Percentiles rank a stretch among this genome's conserved stretches.
These are phyloP conservation scores for Chydorus sphaericus DNA, from an alignment of 2,888 invertebrate species.

Conservation along the genomic window DNA sequence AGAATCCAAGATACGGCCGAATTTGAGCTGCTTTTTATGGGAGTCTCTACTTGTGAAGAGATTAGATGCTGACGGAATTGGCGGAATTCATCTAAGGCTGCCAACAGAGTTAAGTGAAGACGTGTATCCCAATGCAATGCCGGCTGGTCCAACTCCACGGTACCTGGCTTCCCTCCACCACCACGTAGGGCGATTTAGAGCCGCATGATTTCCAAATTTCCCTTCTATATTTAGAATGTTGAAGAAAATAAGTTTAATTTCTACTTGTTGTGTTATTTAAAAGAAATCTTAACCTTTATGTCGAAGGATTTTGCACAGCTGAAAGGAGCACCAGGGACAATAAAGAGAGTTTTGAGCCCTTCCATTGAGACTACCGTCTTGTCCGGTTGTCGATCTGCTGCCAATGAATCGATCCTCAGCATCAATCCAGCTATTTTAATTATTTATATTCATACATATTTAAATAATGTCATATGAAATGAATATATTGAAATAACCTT, in stretches of 20 bases:
- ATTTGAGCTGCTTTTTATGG: too few relatives aligned
- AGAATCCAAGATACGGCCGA: too few relatives aligned
- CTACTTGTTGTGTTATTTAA: too few relatives aligned
- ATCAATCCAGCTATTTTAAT: slow-evolving; percentile 43
- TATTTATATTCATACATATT: slow-evolving; percentile 22
- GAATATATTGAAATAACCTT: too few relatives aligned
- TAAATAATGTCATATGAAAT: too few relatives aligned
- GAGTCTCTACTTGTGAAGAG: background rate
- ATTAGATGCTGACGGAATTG: slow-evolving; percentile 4
- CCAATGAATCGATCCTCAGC: slow-evolving; percentile 47
- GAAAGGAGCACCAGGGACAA: slow-evolving; percentile 39
- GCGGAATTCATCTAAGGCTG: slow-evolving; percentile 1
- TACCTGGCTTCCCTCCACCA: background rate
- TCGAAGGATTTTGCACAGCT: slow-evolving; percentile 36
- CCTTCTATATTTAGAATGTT: slow-evolving; percentile 7
- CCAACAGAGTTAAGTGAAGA: slow-evolving; percentile 8
- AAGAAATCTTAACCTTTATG: slow-evolving; percentile 26
- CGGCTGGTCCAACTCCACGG: slow-evolving; percentile 3
- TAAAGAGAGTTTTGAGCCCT: slow-evolving; percentile 45
- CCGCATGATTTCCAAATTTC: background rate
- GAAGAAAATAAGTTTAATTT: too few relatives aligned
- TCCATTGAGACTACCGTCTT: slow-evolving; percentile 44
- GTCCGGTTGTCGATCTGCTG: slow-evolving; percentile 38
- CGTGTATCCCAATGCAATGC: slow-evolving; percentile 9
- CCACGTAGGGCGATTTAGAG: background rate